Evolutionary conservation across 2,113 vertebrate genomes (phyloP).

Genomic region (Gasterosteus nipponicus): DNA sequence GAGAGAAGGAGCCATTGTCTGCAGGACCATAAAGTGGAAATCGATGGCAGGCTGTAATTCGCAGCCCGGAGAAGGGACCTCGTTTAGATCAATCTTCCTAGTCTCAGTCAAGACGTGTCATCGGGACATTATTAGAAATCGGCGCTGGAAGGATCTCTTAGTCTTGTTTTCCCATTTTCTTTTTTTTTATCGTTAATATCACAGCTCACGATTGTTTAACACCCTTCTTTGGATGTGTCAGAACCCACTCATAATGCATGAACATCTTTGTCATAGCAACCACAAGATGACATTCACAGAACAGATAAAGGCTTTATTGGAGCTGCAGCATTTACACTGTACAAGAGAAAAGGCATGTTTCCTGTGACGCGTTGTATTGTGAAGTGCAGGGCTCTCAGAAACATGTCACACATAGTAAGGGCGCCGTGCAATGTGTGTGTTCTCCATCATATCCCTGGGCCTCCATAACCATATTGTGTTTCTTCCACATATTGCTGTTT

Average conservation of each 20-base stretch:
- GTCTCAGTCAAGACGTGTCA: slow-evolving; percentile 10
- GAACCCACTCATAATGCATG: slow-evolving; percentile 12
- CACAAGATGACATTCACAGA: not conserved
- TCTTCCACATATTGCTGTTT: slow-evolving; percentile 11
- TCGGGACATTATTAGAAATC: slow-evolving; percentile 23
- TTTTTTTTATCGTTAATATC: not conserved
- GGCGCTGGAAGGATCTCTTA: slow-evolving; percentile 1
- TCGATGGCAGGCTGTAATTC: slow-evolving; percentile 71
- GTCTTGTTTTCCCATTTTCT: not conserved
- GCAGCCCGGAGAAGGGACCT: slow-evolving; percentile 49
- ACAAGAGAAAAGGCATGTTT: not conserved
- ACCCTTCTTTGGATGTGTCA: not conserved
- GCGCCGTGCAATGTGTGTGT: not conserved
- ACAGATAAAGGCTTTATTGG: not conserved
- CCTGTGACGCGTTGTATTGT: not conserved
- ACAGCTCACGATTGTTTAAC: not conserved
- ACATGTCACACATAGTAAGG: not conserved
- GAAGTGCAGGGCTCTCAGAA: not conserved
- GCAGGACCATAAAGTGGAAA: slow-evolving; percentile 67
- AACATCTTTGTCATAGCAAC: not conserved
- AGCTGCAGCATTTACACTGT: not conserved
- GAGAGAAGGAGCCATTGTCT: slow-evolving; percentile 59
- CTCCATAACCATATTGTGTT: not conserved
- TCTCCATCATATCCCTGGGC: not conserved
- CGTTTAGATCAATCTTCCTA: slow-evolving; percentile 59